Evolutionary conservation across 35 echinoderm and acorn worm genomes (phyloP), one percentile per base, ranked within the genome.

Genomic region (Holothuria glaberrima): DNA sequence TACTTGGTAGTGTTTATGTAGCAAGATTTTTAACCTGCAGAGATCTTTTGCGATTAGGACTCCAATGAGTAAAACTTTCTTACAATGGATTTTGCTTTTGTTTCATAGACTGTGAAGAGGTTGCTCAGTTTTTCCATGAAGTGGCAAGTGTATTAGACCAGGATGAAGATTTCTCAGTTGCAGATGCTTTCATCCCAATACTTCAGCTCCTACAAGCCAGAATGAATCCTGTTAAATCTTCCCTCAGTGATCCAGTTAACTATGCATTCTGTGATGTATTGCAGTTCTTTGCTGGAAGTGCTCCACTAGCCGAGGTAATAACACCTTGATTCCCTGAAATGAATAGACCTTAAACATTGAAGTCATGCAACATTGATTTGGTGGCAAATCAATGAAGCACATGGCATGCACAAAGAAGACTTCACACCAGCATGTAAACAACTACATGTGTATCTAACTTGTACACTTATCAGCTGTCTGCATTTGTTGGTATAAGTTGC

Each of bases 261-360:
- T 88, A 88, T 64, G 92, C 85, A 7, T 97, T 83, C 86, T 97
- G 89, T 71, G 92, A 88, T 54, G 74, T 94, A 61, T 30, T 94
- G 60, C 72, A 88, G 52, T 27, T 97, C 16, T 97, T 70, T 35
- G 89, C 95, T 5, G 72, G 41, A 58, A 90, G 80, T 25, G 75
- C 92, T 17, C 18, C 64, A 13, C 64, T 97, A 63, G 89, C 95
- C 16, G 41, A 97, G 82, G 95, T 97, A 87, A 48, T 4, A 46
- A 10, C 44, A 46, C 4, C 44, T 46, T 46, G 4, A 46, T 10
- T 4, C 10, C 44, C 4, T 46, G 44, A n/a, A n/a, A n/a, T n/a
- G n/a, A n/a, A n/a, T n/a, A n/a, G n/a, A n/a, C n/a, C n/a, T n/a
- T n/a, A n/a, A n/a, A n/a, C n/a, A n/a, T n/a, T n/a, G n/a, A n/a